phyloP scores from a whole-genome alignment of 2,888 invertebrate genomes.

The Nectonema munidae region DNA sequence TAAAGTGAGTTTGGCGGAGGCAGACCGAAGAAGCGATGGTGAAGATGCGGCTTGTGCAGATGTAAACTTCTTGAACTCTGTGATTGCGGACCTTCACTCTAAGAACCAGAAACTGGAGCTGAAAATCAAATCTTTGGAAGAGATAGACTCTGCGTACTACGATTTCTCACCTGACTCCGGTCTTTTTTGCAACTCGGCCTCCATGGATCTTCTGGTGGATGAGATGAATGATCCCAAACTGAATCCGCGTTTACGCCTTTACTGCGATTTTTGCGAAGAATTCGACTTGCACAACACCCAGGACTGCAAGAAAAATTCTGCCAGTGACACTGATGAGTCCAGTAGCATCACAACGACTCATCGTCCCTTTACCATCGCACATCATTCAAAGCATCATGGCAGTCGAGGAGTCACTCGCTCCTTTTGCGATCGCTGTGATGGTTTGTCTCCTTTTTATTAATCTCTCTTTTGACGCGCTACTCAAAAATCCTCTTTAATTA shows the following conservation, averaged over 20 bases:
- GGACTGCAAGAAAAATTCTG: constrained; percentile 69
- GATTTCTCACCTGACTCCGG: background rate
- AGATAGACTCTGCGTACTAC: background rate
- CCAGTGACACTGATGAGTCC: too few relatives aligned
- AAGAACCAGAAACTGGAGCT: constrained; percentile 52
- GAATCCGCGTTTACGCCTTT: constrained; percentile 37
- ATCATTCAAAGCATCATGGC: constrained; percentile 26
- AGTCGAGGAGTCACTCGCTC: constrained; percentile 29
- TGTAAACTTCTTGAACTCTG: constrained; percentile 56
- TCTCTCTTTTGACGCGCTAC: too few relatives aligned
- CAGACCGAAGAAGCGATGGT: constrained; percentile 7
- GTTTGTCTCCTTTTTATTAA: constrained; percentile 30
- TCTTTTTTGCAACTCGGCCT: too few relatives aligned
- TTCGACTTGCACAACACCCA: constrained; percentile 89
- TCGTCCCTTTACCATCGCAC: too few relatives aligned
- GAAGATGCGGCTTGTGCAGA: constrained; percentile 17
- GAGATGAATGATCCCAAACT: constrained; percentile 18
- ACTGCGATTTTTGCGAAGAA: constrained; percentile 85
- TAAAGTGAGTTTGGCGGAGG: background rate
- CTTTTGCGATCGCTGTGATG: constrained; percentile 71
- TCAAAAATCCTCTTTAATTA: too few relatives aligned
- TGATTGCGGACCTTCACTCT: constrained; percentile 71
- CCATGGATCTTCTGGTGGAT: too few relatives aligned
- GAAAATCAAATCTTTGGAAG: constrained; percentile 30
- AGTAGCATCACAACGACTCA: too few relatives aligned